A percentile compares a stretch with the other conserved stretches of the same genome.
These are phyloP conservation scores for Eupithecia vulgata DNA, from an alignment of 2,888 invertebrate species.

Conservation along the genomic window DNA sequence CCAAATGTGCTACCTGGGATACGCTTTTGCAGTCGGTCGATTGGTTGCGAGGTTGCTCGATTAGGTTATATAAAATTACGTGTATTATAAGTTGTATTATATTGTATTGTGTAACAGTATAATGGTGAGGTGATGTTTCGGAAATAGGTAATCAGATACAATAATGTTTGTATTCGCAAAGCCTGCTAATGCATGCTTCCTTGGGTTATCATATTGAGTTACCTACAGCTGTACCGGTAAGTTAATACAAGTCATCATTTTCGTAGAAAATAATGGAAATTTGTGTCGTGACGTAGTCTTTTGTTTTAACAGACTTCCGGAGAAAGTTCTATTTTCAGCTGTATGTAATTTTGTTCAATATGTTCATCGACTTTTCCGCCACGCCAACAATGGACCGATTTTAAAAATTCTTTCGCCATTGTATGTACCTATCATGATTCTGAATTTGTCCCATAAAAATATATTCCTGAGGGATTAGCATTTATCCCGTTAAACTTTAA, in stretches of 20 bases:
- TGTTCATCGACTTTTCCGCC: too few species aligned
- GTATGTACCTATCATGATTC: too few species aligned
- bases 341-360: too few species aligned
- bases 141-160: slow-evolving; percentile 4
- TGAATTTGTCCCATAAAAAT: too few species aligned
- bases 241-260: not conserved
- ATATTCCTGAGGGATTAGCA: too few species aligned
- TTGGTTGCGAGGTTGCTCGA: slow-evolving; percentile 9
- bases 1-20: slow-evolving; percentile 19
- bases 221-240: not conserved
- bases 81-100: not conserved
- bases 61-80: slow-evolving; percentile 18
- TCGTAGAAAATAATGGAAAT: not conserved
- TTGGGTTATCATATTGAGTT: not conserved
- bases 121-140: slow-evolving; percentile 1
- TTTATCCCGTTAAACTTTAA: too few species aligned
- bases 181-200: not conserved
- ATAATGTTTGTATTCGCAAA: slow-evolving; percentile 14
- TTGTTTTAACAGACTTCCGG: not conserved
- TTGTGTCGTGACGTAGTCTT: not conserved
- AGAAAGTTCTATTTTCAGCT: too few species aligned
- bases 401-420: too few species aligned
- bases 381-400: too few species aligned
- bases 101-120: not conserved
- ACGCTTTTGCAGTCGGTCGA: slow-evolving; percentile 1